Evolutionary conservation across 2,888 invertebrate species (phyloP), one percentile per base, ranked within the genome.

Genomic region (Eupithecia subfuscata): DNA sequence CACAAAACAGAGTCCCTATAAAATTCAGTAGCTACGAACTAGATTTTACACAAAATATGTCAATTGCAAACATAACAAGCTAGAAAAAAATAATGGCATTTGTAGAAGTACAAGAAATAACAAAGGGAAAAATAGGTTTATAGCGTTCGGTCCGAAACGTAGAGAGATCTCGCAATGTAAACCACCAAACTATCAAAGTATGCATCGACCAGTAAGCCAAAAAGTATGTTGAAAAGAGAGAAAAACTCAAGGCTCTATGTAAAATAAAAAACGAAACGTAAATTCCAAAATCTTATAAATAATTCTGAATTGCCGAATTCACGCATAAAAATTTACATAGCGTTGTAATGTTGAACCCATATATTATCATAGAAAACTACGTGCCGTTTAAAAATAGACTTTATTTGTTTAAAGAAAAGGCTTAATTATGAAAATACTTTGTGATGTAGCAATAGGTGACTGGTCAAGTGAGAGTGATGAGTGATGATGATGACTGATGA

Each of bases 271-370:
- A 60, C 25, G 56, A 56, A 52, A 52, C 52, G 56, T 60, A 14
- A 14, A 60, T 60, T 60, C 60, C 60, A 60, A 60, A 60, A 25
- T 60, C 25, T 60, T 60, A 25, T 60, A 60, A 60, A 60, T 60
- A 60, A 60, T 60, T 60, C 60, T 25, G 60, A 60, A 60, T 60
- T 60, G 60, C 60, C 22, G 60, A 60, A 60, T 25, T n/a, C 56
- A 56, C 60, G n/a, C 60, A 60, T 25, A 22, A 60, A 60, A 60
- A 60, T 56, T 56, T 5, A 56, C 56, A 56, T 56, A 56, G 12
- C 2, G 11, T 4, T 25, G 25, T 12, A 12, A 60, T 56, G 52
- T 56, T 22, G 25, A 60, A 25, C 60, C 14, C 60, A 25, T 25
- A 60, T 60, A 60, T 25, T 60, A 60, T 60, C 60, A 60, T 60